phyloP scores from a whole-genome alignment of 1,140 invertebrate species.

The Zaprionus capensis region DNA sequence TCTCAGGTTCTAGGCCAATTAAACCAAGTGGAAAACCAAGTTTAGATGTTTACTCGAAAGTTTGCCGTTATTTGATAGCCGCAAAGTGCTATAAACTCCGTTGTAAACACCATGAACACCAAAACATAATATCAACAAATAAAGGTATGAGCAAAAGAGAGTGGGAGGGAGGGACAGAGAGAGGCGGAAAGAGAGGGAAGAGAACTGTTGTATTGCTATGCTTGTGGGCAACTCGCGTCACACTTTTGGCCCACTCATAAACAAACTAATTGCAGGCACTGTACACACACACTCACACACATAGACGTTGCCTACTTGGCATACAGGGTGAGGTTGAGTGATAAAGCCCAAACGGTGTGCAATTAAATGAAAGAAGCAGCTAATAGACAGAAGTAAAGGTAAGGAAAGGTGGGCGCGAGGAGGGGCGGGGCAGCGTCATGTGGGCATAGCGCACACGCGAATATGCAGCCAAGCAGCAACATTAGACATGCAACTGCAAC shows the following conservation, averaged over 20 bases:
- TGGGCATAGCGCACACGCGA: conserved; percentile 78
- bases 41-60: conserved; percentile 3
- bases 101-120: conserved; percentile 13
- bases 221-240: conserved; percentile 33
- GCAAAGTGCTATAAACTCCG: conserved; percentile 6
- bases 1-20: conserved; percentile 24
- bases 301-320: background rate
- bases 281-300: conserved; percentile 20
- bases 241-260: conserved; percentile 44
- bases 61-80: conserved; percentile 23
- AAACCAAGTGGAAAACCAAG: conserved; percentile 28
- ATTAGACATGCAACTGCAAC: conserved; percentile 77
- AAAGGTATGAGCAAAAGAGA: background rate
- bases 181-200: conserved; percentile 2
- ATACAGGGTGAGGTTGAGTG: conserved; percentile 28
- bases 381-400: conserved; percentile 11
- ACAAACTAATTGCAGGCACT: conserved; percentile 41
- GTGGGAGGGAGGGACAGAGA: background rate
- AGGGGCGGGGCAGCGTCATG: conserved; percentile 15
- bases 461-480: conserved; percentile 78
- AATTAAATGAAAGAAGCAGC: conserved; percentile 42
- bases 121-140: conserved; percentile 8
- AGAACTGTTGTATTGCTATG: conserved; percentile 11
- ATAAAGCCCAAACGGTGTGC: conserved; percentile 45
- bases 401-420: conserved; percentile 8